phyloP scores from a whole-genome alignment of 2,113 vertebrate species.

The Trichechus manatus region DNA sequence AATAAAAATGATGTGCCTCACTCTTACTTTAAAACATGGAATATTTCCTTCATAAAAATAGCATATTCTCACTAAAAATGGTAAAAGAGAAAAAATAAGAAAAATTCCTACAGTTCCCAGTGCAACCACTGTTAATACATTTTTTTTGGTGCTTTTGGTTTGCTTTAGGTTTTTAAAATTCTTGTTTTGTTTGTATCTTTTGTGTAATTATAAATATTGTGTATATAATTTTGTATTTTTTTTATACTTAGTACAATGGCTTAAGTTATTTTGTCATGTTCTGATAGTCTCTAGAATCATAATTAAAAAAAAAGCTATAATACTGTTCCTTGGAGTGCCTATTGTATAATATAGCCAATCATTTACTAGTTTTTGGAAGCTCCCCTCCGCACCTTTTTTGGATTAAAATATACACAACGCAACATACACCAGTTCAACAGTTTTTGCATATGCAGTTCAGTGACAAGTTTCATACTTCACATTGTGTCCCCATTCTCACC shows the following conservation, averaged over 20 bases:
- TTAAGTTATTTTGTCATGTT: slow-evolving; percentile 23
- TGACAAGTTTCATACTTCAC: neutral
- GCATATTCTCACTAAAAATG: slow-evolving; percentile 21
- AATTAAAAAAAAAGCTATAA: neutral
- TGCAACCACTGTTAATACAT: neutral
- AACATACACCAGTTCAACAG: neutral
- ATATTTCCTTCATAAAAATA: slow-evolving; percentile 14
- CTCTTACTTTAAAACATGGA: slow-evolving; percentile 32
- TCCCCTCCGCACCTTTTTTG: neutral
- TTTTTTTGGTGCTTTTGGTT: slow-evolving; percentile 29
- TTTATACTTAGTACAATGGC: neutral
- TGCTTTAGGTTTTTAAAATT: neutral
- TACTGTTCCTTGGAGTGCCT: neutral
- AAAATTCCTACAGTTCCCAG: neutral
- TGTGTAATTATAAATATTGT: neutral
- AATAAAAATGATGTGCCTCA: neutral
- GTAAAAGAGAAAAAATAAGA: slow-evolving; percentile 1
- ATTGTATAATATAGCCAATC: neutral
- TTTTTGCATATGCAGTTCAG: neutral
- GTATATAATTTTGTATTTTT: neutral
- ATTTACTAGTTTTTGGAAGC: neutral
- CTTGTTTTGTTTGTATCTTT: neutral
- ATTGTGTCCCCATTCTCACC: neutral
- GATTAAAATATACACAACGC: neutral
- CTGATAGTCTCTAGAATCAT: neutral